phyloP scores from a whole-genome alignment of 2,797 vertebrate genomes.

The Macropus fuliginosus region DNA sequence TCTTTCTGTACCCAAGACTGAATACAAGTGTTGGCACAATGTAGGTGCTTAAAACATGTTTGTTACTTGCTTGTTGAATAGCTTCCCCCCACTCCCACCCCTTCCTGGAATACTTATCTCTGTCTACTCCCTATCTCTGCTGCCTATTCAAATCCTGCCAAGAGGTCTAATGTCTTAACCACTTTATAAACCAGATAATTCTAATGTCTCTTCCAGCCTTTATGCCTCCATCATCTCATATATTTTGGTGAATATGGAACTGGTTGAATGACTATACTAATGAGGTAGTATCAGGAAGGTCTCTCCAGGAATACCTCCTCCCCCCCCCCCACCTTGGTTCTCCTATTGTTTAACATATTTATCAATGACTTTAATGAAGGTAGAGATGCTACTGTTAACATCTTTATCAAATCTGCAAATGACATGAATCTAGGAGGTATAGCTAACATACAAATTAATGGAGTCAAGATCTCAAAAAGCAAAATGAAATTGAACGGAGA shows the following conservation, averaged over 20 bases:
- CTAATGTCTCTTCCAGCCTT: background rate
- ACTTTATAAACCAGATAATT: background rate
- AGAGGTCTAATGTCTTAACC: background rate
- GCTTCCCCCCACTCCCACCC: background rate
- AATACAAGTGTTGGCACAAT: background rate
- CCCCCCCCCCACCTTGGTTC: background rate
- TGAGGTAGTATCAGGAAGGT: background rate
- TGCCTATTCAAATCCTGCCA: background rate
- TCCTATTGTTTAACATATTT: background rate
- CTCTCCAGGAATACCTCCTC: background rate
- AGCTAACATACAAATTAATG: background rate
- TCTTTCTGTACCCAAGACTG: background rate
- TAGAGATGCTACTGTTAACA: background rate
- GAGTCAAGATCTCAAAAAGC: background rate
- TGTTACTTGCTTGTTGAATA: background rate
- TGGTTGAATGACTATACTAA: background rate
- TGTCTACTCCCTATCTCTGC: background rate
- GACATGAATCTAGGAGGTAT: background rate
- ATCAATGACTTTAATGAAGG: background rate
- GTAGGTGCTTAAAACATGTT: background rate
- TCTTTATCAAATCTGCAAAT: background rate
- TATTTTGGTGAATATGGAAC: background rate
- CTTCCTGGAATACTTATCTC: background rate
- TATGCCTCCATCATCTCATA: background rate
- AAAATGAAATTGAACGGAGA: background rate